Base-by-base conservation (phyloP, 2,797 vertebrate species). In the Scarus forsteni region DNA sequence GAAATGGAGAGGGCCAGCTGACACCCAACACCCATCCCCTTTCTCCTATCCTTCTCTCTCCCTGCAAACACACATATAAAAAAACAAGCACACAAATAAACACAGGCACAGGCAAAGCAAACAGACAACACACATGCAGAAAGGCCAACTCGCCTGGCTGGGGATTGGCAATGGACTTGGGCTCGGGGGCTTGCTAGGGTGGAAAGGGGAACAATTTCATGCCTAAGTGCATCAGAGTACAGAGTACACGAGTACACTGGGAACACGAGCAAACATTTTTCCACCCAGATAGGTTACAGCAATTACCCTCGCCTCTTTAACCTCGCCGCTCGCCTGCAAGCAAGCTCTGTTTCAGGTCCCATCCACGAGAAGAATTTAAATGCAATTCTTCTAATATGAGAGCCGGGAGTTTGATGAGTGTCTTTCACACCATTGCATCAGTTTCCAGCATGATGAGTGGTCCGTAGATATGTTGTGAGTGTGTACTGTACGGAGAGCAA, bases 251-350 rank as follows among this genome's bases (percentile, higher is more conserved):
- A 86, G 83, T 77, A 85, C 80, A 81, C 85, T 81, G 79, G 73
- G 80, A 89, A 88, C 73, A 81, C 35, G 68, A 83, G 87, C 86
- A 91, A 90, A 91, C 83, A 86, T 87, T 91, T 90, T 89, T 91
- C 87, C 85, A 89, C 84, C 72, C 85, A 89, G 89, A 89, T 89
- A 89, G 76, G 89, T 91, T 89, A 86, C 90, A 89, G 88, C 85
- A 81, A 93, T 93, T 91, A 92, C 81, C 66, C 85, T 81, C 75
- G 85, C 87, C 89, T 92, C 77, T 89, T 93, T 90, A 92, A 88
- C 87, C 85, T 76, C 66, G 60, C 64, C 8, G 40, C 78, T 77
- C 51, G 81, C 83, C 72, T 80, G 78, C 77, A 1, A 79, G 78
- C 77, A 1, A 79, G 88, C 83, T 79, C 83, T 78, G 80, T 85